Percentiles rank a stretch among this genome's conserved stretches.
Evolutionary conservation across 2,113 vertebrate genomes (phyloP).

Genomic region (Neopipo cinnamomea): DNA sequence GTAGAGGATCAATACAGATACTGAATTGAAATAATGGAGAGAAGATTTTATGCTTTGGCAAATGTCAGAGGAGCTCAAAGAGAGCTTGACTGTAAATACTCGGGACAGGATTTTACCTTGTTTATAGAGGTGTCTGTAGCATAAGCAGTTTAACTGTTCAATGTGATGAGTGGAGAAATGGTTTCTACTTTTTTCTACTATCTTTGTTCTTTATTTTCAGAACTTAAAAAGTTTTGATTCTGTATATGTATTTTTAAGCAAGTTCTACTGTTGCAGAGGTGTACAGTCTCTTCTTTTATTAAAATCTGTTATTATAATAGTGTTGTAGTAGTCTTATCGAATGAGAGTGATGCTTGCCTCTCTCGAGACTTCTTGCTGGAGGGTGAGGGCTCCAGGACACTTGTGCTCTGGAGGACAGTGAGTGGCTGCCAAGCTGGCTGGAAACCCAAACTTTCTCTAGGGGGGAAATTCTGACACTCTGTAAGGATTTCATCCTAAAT

Average conservation of each 20-base stretch:
- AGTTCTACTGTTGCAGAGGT: not conserved
- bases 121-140: not conserved
- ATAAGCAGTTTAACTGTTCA: not conserved
- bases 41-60: not conserved
- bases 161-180: not conserved
- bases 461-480: not conserved
- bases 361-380: not conserved
- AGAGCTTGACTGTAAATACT: not conserved
- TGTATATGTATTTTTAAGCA: not conserved
- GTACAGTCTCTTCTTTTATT: not conserved
- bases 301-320: not conserved
- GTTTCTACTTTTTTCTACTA: not conserved
- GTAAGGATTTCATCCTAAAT: not conserved
- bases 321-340: not conserved
- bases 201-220: not conserved
- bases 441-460: not conserved
- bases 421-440: not conserved
- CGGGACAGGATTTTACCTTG: not conserved
- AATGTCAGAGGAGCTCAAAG: not conserved
- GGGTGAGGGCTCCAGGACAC: not conserved
- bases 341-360: not conserved
- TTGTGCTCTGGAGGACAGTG: not conserved
- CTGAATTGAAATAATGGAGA: not conserved
- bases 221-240: not conserved
- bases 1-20: not conserved